A percentile compares a stretch with the other conserved stretches of the same genome.
Evolutionary conservation across 2,888 invertebrate genomes (phyloP).

Genomic region (Pachliopta kotzebuea): DNA sequence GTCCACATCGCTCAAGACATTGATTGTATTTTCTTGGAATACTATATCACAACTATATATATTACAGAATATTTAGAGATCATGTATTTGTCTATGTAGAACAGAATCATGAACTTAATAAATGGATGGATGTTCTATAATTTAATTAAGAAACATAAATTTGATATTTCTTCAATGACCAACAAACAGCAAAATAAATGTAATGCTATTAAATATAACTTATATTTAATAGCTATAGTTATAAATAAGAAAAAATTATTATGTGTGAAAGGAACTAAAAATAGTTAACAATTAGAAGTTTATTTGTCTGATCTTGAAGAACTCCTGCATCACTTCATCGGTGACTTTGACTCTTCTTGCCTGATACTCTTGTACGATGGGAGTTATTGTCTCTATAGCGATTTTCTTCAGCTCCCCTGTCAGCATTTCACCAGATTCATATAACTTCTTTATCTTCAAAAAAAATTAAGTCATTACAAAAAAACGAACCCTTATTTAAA

Average conservation of each 20-base stretch:
- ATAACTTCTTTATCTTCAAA: constrained; percentile 82
- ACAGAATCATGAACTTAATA: too few relatives aligned
- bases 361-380: constrained; percentile 91
- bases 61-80: too few relatives aligned
- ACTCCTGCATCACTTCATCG: constrained; percentile 90
- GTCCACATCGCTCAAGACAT: too few relatives aligned
- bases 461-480: background rate
- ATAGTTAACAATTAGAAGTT: constrained; percentile 66
- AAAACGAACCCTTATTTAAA: too few relatives aligned
- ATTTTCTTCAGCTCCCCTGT: constrained; percentile 97
- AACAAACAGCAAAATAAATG: too few relatives aligned
- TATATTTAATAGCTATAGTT: background rate
- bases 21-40: too few relatives aligned
- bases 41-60: too few relatives aligned
- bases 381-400: constrained; percentile 85
- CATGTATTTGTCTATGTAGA: too few relatives aligned
- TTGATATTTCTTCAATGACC: too few relatives aligned
- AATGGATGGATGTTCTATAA: too few relatives aligned
- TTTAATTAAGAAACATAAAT: too few relatives aligned
- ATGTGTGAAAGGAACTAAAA: background rate
- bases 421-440: constrained; percentile 92
- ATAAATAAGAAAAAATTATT: background rate
- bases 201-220: background rate
- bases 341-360: constrained; percentile 88
- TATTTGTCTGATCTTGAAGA: constrained; percentile 91